Base-by-base conservation (phyloP, 2,113 vertebrate species). In the Pollachius pollachius region DNA sequence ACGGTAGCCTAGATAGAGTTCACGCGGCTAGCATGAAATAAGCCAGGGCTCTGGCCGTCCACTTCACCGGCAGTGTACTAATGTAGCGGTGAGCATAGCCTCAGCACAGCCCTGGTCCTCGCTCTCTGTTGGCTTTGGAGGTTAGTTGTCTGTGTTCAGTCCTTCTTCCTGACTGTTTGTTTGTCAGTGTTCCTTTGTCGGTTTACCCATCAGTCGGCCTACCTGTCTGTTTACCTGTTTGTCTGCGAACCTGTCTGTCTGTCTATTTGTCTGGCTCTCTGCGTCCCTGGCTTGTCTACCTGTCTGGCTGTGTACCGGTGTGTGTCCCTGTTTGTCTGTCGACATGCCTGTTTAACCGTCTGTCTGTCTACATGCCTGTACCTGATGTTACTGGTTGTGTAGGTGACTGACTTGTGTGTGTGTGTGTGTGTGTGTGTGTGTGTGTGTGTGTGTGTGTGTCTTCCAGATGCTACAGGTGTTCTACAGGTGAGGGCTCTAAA, bases 401-500 rank as follows among this genome's bases (percentile, higher is more conserved):
- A 4, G 3, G 52, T 56, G 13, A 17, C 52, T 56, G 52, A 17
- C 18, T 1, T 62, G 9, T 62, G 6, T 62, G 16, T 67, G 7
- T 34, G 21, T 62, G 16, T 67, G 7, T 34, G 21, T 23, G 19
- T 57, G 13, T 62, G 18, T 34, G 37, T 64, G 15, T 52, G 37
- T 63, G 27, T 56, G 68, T 61, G 23, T 69, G 0, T 75, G 8
- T 34, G 30, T 34, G 30, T 34, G 30, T 34, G 4, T 34, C 4
- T 0, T 16, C 15, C 79, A 99, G 97, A 99, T 62, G 97, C 97
- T 30, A 95, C 95, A 0, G 96, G 96, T 69, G 93, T 96, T 69
- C 79, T 98, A 81, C 96, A 98, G 90, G 97, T 99, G 58, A 88
- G 97, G 78, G 97, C 97, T 1, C 89, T 99, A 78, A 98, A 98